Base-by-base conservation (phyloP, 2,888 invertebrate genomes). In the Drosophila paramelanica region DNA sequence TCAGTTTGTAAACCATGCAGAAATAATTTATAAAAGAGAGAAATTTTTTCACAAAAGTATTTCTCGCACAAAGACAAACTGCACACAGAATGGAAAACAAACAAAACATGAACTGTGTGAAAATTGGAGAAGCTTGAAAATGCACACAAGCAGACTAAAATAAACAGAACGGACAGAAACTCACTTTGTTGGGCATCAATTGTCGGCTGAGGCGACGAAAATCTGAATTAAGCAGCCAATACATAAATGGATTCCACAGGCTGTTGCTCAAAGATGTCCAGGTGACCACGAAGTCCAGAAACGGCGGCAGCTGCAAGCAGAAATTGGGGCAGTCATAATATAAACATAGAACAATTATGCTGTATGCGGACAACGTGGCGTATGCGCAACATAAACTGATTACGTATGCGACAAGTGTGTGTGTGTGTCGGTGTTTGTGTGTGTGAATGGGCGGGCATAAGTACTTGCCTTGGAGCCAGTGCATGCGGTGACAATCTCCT, bases 161-260 rank as follows among this genome's bases (percentile, higher is more conserved):
- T 14, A 14, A 17, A 17, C 2, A 0, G 10, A 5, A 13, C 13
- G 36, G 5, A 36, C 13, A 5, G 4, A 17, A 25, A 66, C 94
- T 94, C 93, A 96, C 97, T 93, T 95, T 96, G 79, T 94, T 95
- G 85, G 96, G 95, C 70, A 97, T 93, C 65, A 97, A 92, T 86
- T 96, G 96, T 80, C 95, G 94, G 90, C 96, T 96, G 81, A 97
- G 95, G 79, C 96, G 94, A 84, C 97, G 94, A 92, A 97, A 97
- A 90, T 97, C 96, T 90, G 96, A 96, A 92, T 97, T 97, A 79
- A 97, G 94, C 47, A 97, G 93, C 97, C 97, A 97, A 92, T 97
- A 97, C 65, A 97, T 94, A 90, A 97, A 97, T 1, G 97, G 97
- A 92, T 97, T 97, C 97, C 97, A 97, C 91, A 97, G 96, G 91